phyloP scores from a whole-genome alignment of 2,888 invertebrate species.

The Ectemnius cavifrons region DNA sequence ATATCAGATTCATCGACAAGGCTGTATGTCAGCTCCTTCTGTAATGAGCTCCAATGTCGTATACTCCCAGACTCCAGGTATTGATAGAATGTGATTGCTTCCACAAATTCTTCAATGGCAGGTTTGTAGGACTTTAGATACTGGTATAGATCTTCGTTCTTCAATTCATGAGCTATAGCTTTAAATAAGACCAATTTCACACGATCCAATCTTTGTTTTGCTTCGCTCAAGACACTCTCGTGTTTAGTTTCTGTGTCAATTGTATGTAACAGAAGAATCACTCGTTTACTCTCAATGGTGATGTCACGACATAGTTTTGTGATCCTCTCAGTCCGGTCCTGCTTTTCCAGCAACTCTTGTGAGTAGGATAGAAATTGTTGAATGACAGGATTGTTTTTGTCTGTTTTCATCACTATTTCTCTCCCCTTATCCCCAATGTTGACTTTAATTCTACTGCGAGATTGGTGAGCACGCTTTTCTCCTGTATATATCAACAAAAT shows the following conservation, averaged over 20 bases:
- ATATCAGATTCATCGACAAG: slow-evolving; percentile 44
- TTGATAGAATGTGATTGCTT: slow-evolving; percentile 89
- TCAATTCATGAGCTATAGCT: slow-evolving; percentile 86
- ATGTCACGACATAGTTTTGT: slow-evolving; percentile 90
- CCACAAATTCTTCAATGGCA: slow-evolving; percentile 90
- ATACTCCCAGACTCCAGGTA: slow-evolving; percentile 83
- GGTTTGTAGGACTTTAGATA: slow-evolving; percentile 84
- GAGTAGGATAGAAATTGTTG: slow-evolving; percentile 84
- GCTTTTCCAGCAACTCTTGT: slow-evolving; percentile 85
- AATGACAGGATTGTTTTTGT: slow-evolving; percentile 80
- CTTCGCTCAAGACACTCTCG: slow-evolving; percentile 81
- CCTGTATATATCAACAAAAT: slow-evolving; percentile 33
- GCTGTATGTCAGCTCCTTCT: slow-evolving; percentile 79
- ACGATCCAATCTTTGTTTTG: slow-evolving; percentile 83
- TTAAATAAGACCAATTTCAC: slow-evolving; percentile 82
- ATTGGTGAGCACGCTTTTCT: slow-evolving; percentile 51
- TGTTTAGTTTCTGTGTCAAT: slow-evolving; percentile 81
- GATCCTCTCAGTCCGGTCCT: slow-evolving; percentile 90
- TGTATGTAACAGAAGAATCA: slow-evolving; percentile 92
- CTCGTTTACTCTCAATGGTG: slow-evolving; percentile 93
- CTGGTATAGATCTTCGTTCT: slow-evolving; percentile 85
- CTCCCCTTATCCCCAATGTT: slow-evolving; percentile 78
- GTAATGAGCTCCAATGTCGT: slow-evolving; percentile 81
- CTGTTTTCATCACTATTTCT: slow-evolving; percentile 77
- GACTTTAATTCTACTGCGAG: slow-evolving; percentile 60